A percentile compares a stretch with the other conserved stretches of the same genome.
Evolutionary conservation across 2,113 vertebrate species (phyloP).

Genomic region (Entelurus aequoreus): DNA sequence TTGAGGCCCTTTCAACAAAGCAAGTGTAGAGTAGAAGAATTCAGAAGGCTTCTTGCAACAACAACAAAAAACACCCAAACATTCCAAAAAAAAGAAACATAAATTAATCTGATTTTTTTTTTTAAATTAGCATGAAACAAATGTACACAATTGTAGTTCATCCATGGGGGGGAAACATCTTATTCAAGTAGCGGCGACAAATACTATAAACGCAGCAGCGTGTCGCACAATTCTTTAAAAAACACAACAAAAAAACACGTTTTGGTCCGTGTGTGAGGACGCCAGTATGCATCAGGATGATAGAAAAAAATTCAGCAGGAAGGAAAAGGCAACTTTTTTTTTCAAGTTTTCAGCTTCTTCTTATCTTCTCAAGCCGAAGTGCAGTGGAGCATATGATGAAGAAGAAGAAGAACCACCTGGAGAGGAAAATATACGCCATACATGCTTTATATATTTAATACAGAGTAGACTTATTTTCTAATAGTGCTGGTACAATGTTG

Average conservation of each 20-base stretch:
- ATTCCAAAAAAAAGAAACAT: slow-evolving; percentile 82
- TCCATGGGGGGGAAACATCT: slow-evolving; percentile 71
- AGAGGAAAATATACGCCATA: not conserved
- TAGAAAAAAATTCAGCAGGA: slow-evolving; percentile 73
- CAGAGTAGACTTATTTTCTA: too few relatives aligned
- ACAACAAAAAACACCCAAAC: slow-evolving; percentile 74
- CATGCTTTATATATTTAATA: not conserved
- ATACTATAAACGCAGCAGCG: slow-evolving; percentile 61
- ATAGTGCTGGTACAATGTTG: too few relatives aligned
- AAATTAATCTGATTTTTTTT: slow-evolving; percentile 82
- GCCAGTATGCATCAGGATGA: slow-evolving; percentile 69
- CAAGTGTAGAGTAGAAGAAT: slow-evolving; percentile 78
- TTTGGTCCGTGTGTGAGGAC: slow-evolving; percentile 83
- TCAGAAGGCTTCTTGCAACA: slow-evolving; percentile 78
- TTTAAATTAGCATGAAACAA: slow-evolving; percentile 97
- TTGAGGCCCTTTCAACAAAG: slow-evolving; percentile 80
- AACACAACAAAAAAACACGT: slow-evolving; percentile 50
- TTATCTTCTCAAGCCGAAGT: slow-evolving; percentile 86
- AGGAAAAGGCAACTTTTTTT: slow-evolving; percentile 77
- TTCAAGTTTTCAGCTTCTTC: slow-evolving; percentile 40
- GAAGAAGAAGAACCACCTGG: slow-evolving; percentile 78
- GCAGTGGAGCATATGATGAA: slow-evolving; percentile 77
- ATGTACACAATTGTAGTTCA: slow-evolving; percentile 82
- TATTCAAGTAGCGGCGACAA: slow-evolving; percentile 73
- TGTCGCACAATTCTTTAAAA: slow-evolving; percentile 42